Base-by-base conservation (phyloP, 2,113 vertebrate species). In the Cygnus buccinator region DNA sequence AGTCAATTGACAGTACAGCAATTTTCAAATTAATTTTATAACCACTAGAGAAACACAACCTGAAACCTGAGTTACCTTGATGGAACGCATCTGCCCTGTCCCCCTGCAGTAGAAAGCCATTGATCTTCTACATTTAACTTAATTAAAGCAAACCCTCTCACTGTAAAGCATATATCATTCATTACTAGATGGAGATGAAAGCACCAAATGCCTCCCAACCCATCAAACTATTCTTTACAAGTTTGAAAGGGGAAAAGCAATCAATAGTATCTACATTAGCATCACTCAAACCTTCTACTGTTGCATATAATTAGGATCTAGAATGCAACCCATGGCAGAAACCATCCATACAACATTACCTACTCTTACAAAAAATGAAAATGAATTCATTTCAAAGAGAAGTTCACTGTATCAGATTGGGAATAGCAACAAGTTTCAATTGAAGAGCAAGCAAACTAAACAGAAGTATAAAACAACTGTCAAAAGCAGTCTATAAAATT, bases 81-180 rank as follows among this genome's bases (percentile, higher is more conserved):
- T 7, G 46, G 52, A 80, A 78, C 8, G 41, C 17, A 37, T 76
- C 57, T 63, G 76, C 61, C n/a, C 57, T 44, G 46, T 28, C 95
- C 48, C 48, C n/a, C 39, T 46, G 68, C 76, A 87, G 67, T 2
- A 76, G n/a, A 9, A 6, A 4, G 67, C 33, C 61, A 95, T 23
- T 14, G 7, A 90, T 78, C 39, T 43, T 61, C 39, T 25, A 44
- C 88, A 74, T 77, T 88, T 77, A 89, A 87, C 39, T 81, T 89
- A 83, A 91, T 92, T 90, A 90, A 90, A 95, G 58, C 65, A 94
- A 96, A 78, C 37, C 57, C 62, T 66, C 82, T 65, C 61, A 48
- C 37, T 59, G 23, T 26, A 96, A 75, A 87, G 81, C 57, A 61
- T 8, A 28, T 26, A 48, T 43, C 76, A 89, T 46, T 43, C 76